These are phyloP conservation scores for Dasypus novemcinctus DNA, from an alignment of 2,113 vertebrate genomes.

Conservation along the genomic window DNA sequence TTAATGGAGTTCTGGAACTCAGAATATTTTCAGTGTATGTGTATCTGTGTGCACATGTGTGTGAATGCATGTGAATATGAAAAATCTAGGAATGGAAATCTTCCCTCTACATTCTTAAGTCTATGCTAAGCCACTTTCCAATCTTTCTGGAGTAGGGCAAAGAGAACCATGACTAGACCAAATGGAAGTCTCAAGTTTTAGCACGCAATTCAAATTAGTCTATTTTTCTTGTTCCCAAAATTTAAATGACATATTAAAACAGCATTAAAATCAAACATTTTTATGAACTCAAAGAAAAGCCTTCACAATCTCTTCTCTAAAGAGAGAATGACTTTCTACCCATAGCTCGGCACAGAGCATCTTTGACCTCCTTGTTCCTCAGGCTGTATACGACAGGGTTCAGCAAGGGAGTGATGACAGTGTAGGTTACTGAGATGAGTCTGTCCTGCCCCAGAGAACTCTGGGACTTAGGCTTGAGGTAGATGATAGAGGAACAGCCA, in stretches of 20 bases:
- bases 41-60: no score
- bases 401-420: conserved; percentile 63
- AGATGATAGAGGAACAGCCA: conserved; percentile 65
- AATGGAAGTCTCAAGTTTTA: background rate
- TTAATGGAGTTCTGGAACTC: background rate
- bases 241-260: background rate
- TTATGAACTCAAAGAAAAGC: background rate
- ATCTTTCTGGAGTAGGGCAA: background rate
- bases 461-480: conserved; percentile 68
- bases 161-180: background rate
- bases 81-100: background rate
- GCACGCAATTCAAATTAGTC: background rate
- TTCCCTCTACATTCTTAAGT: background rate
- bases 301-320: background rate
- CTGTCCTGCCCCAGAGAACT: conserved; percentile 54
- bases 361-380: conserved; percentile 59
- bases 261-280: background rate
- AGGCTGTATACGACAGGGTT: conserved; percentile 61
- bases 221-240: background rate
- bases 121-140: background rate
- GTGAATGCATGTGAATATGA: background rate
- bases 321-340: background rate
- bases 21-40: background rate
- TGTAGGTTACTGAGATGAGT: conserved; percentile 67
- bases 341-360: background rate